Base-by-base conservation (phyloP, 1,140 invertebrate species). In the Drosophila tristis region DNA sequence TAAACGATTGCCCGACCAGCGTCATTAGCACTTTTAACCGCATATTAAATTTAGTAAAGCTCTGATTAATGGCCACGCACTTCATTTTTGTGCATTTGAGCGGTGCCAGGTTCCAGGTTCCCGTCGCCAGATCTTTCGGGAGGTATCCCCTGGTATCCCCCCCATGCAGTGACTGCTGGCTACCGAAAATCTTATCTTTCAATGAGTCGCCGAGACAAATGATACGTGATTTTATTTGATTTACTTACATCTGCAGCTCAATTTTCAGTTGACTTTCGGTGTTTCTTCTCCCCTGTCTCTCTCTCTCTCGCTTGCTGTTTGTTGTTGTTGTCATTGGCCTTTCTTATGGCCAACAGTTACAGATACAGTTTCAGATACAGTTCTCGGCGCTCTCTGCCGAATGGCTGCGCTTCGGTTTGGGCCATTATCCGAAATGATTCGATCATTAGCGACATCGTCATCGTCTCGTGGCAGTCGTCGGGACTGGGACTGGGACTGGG, bases 211-310 rank as follows among this genome's bases (percentile, higher is more conserved):
- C 51, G 78, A 85, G 78, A 90, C 89, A 91, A 90, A 90, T 91
- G 89, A 81, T 65, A 87, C 84, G 89, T 90, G 80, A 90, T 90
- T 90, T 90, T 85, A 91, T 90, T 91, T 89, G 84, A 90, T 90
- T 90, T 90, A 91, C 89, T 89, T 89, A 89, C 87, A 90, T 90
- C 85, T 90, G 80, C 85, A 87, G 84, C 84, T 87, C 85, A 79
- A 87, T 87, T 87, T 87, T 89, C 84, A 90, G 86, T 90, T 90
- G 85, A 90, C 85, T 89, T 85, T 79, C 82, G 82, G 68, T 71
- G 64, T 57, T 63, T 75, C 48, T 64, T 58, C 65, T 62, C 26
- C 68, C 0, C 59, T 68, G 48, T 58, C 15, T 82, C 60, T 68
- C 53, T 58, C 15, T 82, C 60, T 66, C 39, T 58, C 16, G 35